Conservation (phyloP, 1,140 invertebrate genomes). For the Pseudomyrmex pallidus region DNA sequence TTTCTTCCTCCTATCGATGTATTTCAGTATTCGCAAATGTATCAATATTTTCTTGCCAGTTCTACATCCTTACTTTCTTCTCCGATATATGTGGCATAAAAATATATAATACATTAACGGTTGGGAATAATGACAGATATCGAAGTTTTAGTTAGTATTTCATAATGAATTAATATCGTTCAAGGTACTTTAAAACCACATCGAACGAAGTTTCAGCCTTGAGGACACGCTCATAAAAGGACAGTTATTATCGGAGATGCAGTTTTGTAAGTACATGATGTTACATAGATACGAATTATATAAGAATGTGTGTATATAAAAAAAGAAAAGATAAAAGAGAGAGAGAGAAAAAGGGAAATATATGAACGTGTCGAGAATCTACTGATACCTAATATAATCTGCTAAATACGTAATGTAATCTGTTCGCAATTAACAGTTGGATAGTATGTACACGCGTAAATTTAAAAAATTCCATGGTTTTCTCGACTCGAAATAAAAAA, state of each 20-base stretch:
- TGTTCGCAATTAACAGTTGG: too few species aligned
- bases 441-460: too few species aligned
- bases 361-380: too few species aligned
- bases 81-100: background rate
- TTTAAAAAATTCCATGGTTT: background rate
- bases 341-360: too few species aligned
- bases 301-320: too few species aligned
- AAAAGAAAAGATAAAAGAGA: too few species aligned
- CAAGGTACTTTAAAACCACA: slow-evolving; percentile 10
- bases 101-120: background rate
- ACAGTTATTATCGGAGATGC: background rate
- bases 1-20: background rate
- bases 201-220: slow-evolving; percentile 38
- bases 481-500: slow-evolving; percentile 11
- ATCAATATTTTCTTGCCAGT: background rate
- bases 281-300: too few species aligned
- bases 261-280: background rate
- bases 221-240: slow-evolving; percentile 24
- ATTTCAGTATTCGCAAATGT: background rate
- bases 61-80: background rate
- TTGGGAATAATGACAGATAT: slow-evolving; percentile 6
- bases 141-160: slow-evolving; percentile 19
- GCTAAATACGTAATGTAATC: too few species aligned
- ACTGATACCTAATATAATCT: too few species aligned
- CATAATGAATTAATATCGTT: slow-evolving; percentile 36